Evolutionary conservation across 2,797 vertebrate species (phyloP).

Genomic region (Phrynocephalus guinanensis): DNA sequence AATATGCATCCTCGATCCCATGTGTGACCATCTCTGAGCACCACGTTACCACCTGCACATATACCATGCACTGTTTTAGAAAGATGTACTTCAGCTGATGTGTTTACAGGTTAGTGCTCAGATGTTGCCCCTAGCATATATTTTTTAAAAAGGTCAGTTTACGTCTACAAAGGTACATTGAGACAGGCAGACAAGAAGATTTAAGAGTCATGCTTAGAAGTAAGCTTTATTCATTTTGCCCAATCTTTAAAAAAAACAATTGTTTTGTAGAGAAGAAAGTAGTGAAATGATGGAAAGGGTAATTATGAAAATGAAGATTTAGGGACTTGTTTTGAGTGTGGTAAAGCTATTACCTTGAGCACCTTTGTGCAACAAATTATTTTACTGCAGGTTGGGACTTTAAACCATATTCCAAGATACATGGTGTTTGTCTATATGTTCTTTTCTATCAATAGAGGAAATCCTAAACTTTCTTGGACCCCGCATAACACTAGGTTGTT

Average conservation of each 20-base stretch:
- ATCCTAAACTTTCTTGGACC: not conserved
- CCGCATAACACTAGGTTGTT: not conserved
- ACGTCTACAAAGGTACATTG: not conserved
- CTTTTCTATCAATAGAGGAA: not conserved
- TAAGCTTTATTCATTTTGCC: not conserved
- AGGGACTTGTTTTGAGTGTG: not conserved
- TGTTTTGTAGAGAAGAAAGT: not conserved
- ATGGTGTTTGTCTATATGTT: not conserved
- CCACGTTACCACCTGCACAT: too few species aligned
- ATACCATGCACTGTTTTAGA: too few species aligned
- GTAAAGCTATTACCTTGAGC: not conserved
- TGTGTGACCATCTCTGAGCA: not conserved
- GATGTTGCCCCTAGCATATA: not conserved
- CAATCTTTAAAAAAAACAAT: not conserved
- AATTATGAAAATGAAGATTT: not conserved
- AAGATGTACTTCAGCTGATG: not conserved
- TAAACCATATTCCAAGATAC: not conserved
- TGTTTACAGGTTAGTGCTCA: not conserved
- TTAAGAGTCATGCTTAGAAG: not conserved
- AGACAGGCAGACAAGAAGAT: too few species aligned
- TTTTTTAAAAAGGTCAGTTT: not conserved
- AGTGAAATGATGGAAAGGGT: not conserved
- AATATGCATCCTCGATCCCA: not conserved
- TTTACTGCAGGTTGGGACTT: not conserved
- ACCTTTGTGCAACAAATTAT: conserved; percentile 2